Conservation (phyloP, 2,888 invertebrate genomes). For the Tenthredo mesomela region DNA sequence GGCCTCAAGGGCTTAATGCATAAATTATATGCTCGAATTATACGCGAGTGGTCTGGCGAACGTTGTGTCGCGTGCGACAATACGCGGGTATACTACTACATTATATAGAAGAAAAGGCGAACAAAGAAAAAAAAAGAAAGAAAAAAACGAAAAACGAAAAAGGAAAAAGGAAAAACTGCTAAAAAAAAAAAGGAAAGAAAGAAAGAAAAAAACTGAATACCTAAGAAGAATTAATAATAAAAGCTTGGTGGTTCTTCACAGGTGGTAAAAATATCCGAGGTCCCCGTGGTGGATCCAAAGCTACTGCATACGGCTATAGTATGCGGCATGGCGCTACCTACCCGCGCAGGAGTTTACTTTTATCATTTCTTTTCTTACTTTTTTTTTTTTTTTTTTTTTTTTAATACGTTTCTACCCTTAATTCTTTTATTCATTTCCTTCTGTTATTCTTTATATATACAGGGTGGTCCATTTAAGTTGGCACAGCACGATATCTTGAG, state of each 20-base stretch:
- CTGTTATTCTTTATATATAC: slow-evolving; percentile 19
- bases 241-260: slow-evolving; percentile 15
- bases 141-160: not conserved
- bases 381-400: slow-evolving; percentile 1
- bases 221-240: slow-evolving; percentile 36
- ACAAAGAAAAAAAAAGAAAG: not conserved
- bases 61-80: slow-evolving; percentile 25
- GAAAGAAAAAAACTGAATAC: not conserved
- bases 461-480: no score
- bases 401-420: slow-evolving; percentile 9
- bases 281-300: not conserved
- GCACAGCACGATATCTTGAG: no score
- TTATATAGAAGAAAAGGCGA: not conserved
- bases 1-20: slow-evolving; percentile 43
- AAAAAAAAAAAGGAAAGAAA: not conserved
- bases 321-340: not conserved
- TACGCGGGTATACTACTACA: slow-evolving; percentile 16
- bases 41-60: not conserved
- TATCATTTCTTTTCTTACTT: not conserved
- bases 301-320: not conserved
- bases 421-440: not conserved
- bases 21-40: slow-evolving; percentile 49
- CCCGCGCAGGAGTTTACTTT: slow-evolving; percentile 11
- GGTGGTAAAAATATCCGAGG: slow-evolving; percentile 42
- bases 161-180: not conserved